Evolutionary conservation across 2,797 vertebrate genomes (phyloP).

Genomic region (Pseudomugil gertrudae): DNA sequence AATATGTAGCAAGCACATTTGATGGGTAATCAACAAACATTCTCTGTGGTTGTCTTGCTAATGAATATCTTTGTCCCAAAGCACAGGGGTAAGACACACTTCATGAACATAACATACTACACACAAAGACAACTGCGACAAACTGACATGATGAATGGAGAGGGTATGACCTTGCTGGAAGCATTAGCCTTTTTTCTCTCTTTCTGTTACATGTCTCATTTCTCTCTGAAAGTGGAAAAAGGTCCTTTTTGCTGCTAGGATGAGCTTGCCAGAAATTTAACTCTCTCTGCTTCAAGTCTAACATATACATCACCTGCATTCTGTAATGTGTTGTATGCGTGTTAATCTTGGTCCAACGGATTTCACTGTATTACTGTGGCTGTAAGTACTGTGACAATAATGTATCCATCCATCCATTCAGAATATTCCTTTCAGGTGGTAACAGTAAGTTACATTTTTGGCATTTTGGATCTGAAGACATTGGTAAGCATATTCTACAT

Average conservation of each 20-base stretch:
- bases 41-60: constrained; percentile 43
- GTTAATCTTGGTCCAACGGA: no score
- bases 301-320: constrained; percentile 2
- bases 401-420: no score
- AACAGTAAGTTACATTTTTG: no score
- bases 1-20: constrained; percentile 34
- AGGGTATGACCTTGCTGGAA: constrained; percentile 49
- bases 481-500: no score
- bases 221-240: constrained; percentile 26
- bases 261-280: constrained; percentile 6
- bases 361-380: no score
- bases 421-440: no score
- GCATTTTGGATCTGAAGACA: no score
- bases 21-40: constrained; percentile 52
- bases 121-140: constrained; percentile 34
- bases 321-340: no score
- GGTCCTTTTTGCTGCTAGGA: constrained; percentile 10
- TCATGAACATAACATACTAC: constrained; percentile 25
- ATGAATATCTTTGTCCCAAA: constrained; percentile 32
- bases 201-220: constrained; percentile 8
- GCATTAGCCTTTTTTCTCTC: constrained; percentile 27
- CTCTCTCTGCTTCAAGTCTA: constrained; percentile 14
- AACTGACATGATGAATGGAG: constrained; percentile 53
- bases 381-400: no score
- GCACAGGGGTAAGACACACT: constrained; percentile 32